phyloP scores from a whole-genome alignment of 2,888 invertebrate genomes.

The Idaea biselata region DNA sequence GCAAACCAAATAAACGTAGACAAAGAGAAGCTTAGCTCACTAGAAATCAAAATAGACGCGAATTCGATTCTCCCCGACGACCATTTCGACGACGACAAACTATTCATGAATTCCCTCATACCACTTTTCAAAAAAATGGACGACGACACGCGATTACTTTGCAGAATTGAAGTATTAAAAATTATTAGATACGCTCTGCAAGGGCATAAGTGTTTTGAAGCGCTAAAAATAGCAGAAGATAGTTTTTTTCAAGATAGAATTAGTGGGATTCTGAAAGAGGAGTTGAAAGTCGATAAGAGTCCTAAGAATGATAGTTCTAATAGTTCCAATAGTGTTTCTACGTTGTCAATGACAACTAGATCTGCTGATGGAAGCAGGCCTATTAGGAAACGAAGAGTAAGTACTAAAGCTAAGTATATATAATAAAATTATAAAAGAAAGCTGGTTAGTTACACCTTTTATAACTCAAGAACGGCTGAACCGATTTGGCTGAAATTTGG shows the following conservation, averaged over 20 bases:
- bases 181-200: constrained; percentile 67
- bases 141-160: constrained; percentile 65
- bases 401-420: constrained; percentile 23
- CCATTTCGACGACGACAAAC: constrained; percentile 68
- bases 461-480: background rate
- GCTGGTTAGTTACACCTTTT: too few relatives aligned
- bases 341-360: constrained; percentile 65
- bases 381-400: constrained; percentile 61
- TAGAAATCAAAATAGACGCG: constrained; percentile 69
- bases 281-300: constrained; percentile 32
- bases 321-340: constrained; percentile 42
- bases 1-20: constrained; percentile 50
- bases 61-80: constrained; percentile 69
- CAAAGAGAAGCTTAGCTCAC: constrained; percentile 43
- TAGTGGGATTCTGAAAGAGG: constrained; percentile 51
- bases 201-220: constrained; percentile 65
- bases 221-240: constrained; percentile 55
- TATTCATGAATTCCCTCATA: constrained; percentile 70
- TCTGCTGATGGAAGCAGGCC: constrained; percentile 71
- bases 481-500: too few relatives aligned
- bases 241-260: constrained; percentile 53
- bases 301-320: constrained; percentile 26
- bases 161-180: constrained; percentile 68
- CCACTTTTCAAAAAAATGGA: constrained; percentile 73
- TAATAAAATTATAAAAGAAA: too few relatives aligned